Conservation (phyloP, 2,113 vertebrate species). For the Turdus rufiventris region DNA sequence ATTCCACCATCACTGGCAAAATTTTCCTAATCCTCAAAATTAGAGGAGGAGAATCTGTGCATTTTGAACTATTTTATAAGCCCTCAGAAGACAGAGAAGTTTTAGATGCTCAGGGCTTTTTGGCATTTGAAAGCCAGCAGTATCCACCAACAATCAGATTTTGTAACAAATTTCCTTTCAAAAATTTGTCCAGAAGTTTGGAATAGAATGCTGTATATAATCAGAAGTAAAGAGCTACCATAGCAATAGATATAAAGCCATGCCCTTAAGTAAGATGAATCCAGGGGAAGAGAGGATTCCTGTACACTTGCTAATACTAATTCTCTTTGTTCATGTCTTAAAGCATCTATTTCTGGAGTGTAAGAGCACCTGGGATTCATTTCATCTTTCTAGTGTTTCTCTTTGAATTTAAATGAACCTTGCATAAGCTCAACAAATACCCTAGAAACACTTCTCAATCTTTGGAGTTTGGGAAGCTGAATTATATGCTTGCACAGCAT, state of each 20-base stretch:
- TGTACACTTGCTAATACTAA: constrained; percentile 9
- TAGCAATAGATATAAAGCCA: not conserved
- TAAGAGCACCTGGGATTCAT: constrained; percentile 43
- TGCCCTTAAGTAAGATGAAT: not conserved
- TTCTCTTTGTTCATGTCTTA: constrained; percentile 21
- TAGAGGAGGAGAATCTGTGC: not conserved
- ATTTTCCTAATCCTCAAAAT: not conserved
- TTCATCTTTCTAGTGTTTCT: constrained; percentile 42
- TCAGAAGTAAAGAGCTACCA: not conserved
- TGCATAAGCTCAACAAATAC: constrained; percentile 28
- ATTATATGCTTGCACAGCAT: constrained; percentile 39
- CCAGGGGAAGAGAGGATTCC: not conserved
- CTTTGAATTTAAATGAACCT: constrained; percentile 48
- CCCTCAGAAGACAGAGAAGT: not conserved
- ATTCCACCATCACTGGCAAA: not conserved
- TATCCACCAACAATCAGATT: not conserved
- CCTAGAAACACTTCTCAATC: constrained; percentile 3
- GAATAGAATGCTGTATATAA: not conserved
- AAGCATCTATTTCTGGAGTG: constrained; percentile 27
- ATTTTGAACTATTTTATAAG: not conserved
- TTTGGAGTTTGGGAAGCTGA: not conserved
- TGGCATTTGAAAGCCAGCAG: not conserved
- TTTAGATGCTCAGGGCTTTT: not conserved
- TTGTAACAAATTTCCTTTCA: not conserved
- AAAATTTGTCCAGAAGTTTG: not conserved